These are phyloP conservation scores for Thalpophila matura DNA, from an alignment of 2,888 invertebrate genomes.

Conservation along the genomic window DNA sequence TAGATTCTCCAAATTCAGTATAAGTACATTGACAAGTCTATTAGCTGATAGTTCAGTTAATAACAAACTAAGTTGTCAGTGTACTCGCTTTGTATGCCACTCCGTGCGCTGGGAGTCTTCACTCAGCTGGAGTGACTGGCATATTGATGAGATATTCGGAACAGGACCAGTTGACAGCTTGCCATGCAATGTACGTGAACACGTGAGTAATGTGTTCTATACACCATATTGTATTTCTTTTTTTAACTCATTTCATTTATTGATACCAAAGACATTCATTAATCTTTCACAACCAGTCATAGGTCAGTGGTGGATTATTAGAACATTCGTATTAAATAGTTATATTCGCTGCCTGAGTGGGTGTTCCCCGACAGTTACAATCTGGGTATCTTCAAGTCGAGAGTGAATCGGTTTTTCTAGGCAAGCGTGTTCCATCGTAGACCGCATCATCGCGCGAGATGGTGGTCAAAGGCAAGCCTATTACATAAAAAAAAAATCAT, in stretches of 20 bases:
- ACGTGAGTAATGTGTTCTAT: constrained; percentile 26
- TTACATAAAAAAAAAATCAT: no score
- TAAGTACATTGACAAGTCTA: not conserved
- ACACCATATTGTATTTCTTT: constrained; percentile 5
- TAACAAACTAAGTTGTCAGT: constrained; percentile 44
- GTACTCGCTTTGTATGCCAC: constrained; percentile 40
- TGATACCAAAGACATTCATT: no score
- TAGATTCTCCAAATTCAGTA: not conserved
- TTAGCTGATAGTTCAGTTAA: constrained; percentile 18
- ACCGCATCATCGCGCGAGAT: no score
- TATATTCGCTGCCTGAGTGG: no score
- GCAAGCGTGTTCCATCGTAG: no score
- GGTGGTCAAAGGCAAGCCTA: no score
- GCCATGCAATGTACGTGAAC: constrained; percentile 6
- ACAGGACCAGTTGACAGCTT: constrained; percentile 25
- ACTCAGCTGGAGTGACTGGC: constrained; percentile 43
- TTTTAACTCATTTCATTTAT: constrained; percentile 2
- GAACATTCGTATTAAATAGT: no score
- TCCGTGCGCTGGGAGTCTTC: constrained; percentile 15
- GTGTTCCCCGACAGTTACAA: no score
- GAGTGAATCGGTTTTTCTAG: no score
- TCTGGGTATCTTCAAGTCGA: no score
- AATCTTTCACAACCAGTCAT: no score
- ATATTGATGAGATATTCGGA: constrained; percentile 40
- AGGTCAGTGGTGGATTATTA: no score